A percentile compares a stretch with the other conserved stretches of the same genome.
These are phyloP conservation scores for Scaptomyza pallida DNA, from an alignment of 1,140 invertebrate species.

Conservation along the genomic window DNA sequence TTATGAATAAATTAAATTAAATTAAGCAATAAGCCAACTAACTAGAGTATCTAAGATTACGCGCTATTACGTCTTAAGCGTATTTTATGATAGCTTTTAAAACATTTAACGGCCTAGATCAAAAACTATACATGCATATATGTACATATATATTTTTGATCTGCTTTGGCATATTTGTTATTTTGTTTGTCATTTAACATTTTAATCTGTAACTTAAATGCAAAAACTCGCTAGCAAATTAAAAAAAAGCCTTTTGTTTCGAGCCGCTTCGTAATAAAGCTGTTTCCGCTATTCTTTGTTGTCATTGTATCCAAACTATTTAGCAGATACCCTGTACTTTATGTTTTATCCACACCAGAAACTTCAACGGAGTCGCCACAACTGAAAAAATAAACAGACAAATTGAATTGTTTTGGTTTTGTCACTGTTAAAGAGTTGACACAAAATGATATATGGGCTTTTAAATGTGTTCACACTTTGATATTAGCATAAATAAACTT, in stretches of 20 bases:
- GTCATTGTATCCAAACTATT: conserved; percentile 29
- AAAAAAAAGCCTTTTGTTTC: conserved; percentile 61
- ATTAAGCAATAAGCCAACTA: conserved; percentile 80
- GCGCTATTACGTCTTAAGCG: conserved; percentile 68
- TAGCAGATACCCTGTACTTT: conserved; percentile 6
- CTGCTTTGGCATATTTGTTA: conserved; percentile 37
- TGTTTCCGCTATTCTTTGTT: conserved; percentile 46
- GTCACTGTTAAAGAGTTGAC: conserved; percentile 55
- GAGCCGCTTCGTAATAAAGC: conserved; percentile 54
- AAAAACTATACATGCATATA: conserved; percentile 13
- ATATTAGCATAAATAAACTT: conserved; percentile 23
- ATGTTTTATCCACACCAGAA: conserved; percentile 60
- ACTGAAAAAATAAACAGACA: conserved; percentile 65
- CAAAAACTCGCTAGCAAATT: conserved; percentile 47
- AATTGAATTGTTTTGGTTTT: conserved; percentile 13
- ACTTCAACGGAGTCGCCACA: conserved; percentile 74
- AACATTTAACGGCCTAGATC: conserved; percentile 47
- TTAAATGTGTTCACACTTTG: conserved; percentile 34
- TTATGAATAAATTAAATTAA: conserved; percentile 83
- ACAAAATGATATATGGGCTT: conserved; percentile 50
- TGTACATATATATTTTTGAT: conserved; percentile 40
- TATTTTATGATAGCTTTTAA: conserved; percentile 60
- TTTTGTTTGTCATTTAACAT: conserved; percentile 43
- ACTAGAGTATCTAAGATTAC: conserved; percentile 72
- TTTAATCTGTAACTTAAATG: conserved; percentile 65